Conservation (phyloP, 2,888 invertebrate genomes). For the Conops quadrifasciatus region DNA sequence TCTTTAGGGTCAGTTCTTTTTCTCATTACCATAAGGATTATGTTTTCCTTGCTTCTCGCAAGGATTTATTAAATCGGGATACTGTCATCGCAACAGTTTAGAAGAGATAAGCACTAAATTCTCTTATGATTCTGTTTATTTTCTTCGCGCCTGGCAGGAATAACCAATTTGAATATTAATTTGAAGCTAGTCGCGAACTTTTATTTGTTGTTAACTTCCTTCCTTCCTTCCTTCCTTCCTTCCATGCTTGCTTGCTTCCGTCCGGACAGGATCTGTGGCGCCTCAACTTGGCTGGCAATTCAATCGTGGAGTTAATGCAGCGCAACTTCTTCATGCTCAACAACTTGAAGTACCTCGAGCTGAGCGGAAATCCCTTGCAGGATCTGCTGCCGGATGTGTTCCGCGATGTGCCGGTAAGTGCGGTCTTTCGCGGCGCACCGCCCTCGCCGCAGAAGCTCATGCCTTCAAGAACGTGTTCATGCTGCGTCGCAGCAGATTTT, state of each 20-base stretch:
- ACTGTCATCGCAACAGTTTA: no score
- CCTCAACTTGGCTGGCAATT: conserved; percentile 74
- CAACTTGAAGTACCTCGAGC: conserved; percentile 75
- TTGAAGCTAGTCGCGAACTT: no score
- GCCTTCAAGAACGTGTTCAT: no score
- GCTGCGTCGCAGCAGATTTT: not conserved
- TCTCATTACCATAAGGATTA: no score
- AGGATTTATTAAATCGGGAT: no score
- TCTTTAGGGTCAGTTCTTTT: no score
- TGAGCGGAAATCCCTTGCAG: conserved; percentile 78
- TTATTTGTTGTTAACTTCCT: not conserved
- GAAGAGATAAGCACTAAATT: no score
- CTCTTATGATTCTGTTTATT: no score
- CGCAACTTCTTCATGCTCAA: conserved; percentile 78
- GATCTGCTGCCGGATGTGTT: conserved; percentile 82
- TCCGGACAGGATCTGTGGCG: conserved; percentile 70
- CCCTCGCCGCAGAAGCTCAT: not conserved
- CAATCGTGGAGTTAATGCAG: conserved; percentile 74
- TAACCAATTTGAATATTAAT: not conserved
- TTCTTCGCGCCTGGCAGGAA: not conserved
- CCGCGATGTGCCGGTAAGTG: conserved; percentile 74
- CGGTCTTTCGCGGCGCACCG: not conserved
- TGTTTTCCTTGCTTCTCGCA: no score
- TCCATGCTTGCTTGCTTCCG: conserved; percentile 21
- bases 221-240: not conserved